Evolutionary conservation across 2,797 vertebrate species (phyloP).

Genomic region (Gobio occitaniae): DNA sequence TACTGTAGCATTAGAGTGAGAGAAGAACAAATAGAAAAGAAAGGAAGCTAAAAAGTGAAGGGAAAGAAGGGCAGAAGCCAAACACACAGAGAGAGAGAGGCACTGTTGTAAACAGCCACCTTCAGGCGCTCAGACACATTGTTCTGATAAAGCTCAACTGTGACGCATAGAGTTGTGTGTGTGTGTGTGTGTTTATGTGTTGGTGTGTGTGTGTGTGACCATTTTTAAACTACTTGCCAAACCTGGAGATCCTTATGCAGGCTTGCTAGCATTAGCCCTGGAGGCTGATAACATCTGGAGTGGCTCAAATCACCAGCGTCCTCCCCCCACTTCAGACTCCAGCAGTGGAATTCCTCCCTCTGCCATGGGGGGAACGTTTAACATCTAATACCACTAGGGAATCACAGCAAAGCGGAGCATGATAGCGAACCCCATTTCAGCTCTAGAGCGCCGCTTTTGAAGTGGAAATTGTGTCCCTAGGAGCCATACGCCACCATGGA

Average conservation of each 20-base stretch:
- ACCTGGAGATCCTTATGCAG: slow-evolving; percentile 56
- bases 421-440: slow-evolving; percentile 16
- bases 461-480: slow-evolving; percentile 37
- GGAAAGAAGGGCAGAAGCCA: not conserved
- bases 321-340: slow-evolving; percentile 27
- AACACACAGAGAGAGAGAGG: slow-evolving; percentile 8
- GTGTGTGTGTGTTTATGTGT: slow-evolving; percentile 26
- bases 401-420: slow-evolving; percentile 19
- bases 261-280: slow-evolving; percentile 50
- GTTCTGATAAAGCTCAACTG: slow-evolving; percentile 51
- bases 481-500: slow-evolving; percentile 20
- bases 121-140: slow-evolving; percentile 46
- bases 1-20: not conserved
- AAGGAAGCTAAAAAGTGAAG: not conserved
- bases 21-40: not conserved
- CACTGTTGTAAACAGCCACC: slow-evolving; percentile 41
- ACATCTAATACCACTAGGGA: slow-evolving; percentile 30
- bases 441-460: slow-evolving; percentile 32
- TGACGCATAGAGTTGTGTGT: slow-evolving; percentile 28
- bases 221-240: slow-evolving; percentile 41
- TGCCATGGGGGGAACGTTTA: slow-evolving; percentile 44
- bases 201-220: slow-evolving; percentile 43
- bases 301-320: slow-evolving; percentile 43
- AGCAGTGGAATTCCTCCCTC: slow-evolving; percentile 34
- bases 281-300: slow-evolving; percentile 63